Percentiles rank a stretch among this genome's conserved stretches.
Conservation (phyloP, 1,140 invertebrate genomes). For the Hermetia illucens region DNA sequence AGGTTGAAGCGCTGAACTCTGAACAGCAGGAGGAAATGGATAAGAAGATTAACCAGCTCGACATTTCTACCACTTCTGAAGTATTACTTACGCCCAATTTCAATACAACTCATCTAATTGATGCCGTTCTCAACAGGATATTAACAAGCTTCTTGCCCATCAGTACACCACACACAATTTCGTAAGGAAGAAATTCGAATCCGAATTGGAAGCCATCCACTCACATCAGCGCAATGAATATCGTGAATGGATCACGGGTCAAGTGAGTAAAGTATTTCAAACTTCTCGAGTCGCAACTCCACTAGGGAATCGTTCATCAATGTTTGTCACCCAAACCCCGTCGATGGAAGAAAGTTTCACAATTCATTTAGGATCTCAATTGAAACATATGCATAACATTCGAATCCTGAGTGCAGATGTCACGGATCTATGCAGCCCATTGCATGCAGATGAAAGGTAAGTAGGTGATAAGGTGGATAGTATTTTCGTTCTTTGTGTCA, state of each 20-base stretch:
- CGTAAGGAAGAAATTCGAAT: conserved; percentile 63
- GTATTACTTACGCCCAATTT: conserved; percentile 4
- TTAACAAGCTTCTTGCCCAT: conserved; percentile 55
- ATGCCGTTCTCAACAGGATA: conserved; percentile 46
- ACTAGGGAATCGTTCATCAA: conserved; percentile 28
- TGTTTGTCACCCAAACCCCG: conserved; percentile 27
- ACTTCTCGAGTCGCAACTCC: conserved; percentile 20
- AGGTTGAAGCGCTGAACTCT: conserved; percentile 42
- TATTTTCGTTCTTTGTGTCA: not conserved
- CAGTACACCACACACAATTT: conserved; percentile 51
- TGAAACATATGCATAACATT: conserved; percentile 98
- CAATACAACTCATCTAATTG: conserved; percentile 33
- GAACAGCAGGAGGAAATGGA: conserved; percentile 42
- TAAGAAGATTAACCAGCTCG: conserved; percentile 23
- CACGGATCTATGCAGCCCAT: conserved; percentile 63
- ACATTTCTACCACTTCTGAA: conserved; percentile 27
- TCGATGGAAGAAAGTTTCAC: conserved; percentile 89
- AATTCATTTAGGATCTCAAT: conserved; percentile 90
- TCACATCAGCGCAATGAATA: conserved; percentile 68
- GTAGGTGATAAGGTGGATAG: conserved; percentile 5
- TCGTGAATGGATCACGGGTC: conserved; percentile 56
- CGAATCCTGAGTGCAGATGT: conserved; percentile 75
- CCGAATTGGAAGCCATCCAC: conserved; percentile 57
- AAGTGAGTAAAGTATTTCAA: conserved; percentile 24
- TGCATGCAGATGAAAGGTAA: conserved; percentile 38